A percentile compares a stretch with the other conserved stretches of the same genome.
phyloP scores from a whole-genome alignment of 2,888 invertebrate genomes.

The Drosophila niveifrons region DNA sequence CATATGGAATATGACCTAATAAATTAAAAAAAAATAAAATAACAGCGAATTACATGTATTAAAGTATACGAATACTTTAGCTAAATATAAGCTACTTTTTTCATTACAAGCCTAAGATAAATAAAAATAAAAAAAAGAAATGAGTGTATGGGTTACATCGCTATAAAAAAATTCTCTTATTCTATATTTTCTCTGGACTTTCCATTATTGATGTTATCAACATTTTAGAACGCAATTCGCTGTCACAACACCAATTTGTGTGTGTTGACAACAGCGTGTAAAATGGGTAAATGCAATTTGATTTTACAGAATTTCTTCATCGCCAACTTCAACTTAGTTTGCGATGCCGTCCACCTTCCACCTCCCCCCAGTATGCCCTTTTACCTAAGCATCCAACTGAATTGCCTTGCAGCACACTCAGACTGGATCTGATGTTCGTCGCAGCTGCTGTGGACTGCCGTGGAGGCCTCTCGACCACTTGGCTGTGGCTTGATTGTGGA shows the following conservation, averaged over 20 bases:
- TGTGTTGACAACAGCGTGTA: constrained; percentile 18
- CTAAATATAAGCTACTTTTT: too few species aligned
- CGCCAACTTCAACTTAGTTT: constrained; percentile 4
- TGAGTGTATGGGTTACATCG: neutral
- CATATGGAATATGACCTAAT: too few species aligned
- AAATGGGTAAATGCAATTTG: constrained; percentile 74
- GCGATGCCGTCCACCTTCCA: neutral
- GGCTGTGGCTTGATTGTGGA: constrained; percentile 13
- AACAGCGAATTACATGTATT: too few species aligned
- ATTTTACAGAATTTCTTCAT: constrained; percentile 61
- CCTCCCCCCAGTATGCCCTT: neutral
- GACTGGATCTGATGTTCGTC: neutral
- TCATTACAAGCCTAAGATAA: neutral
- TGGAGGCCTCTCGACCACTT: constrained; percentile 16
- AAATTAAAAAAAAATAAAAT: too few species aligned
- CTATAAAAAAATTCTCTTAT: neutral
- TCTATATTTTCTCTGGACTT: neutral
- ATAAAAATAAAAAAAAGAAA: neutral
- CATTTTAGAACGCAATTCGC: constrained; percentile 20
- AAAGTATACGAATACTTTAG: too few species aligned
- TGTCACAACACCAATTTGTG: constrained; percentile 6
- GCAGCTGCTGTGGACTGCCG: constrained; percentile 16
- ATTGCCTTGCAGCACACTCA: constrained; percentile 16
- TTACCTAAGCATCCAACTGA: constrained; percentile 11
- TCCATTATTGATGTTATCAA: constrained; percentile 11